phyloP scores from a whole-genome alignment of 1,140 invertebrate species.

The Drosophila azteca region DNA sequence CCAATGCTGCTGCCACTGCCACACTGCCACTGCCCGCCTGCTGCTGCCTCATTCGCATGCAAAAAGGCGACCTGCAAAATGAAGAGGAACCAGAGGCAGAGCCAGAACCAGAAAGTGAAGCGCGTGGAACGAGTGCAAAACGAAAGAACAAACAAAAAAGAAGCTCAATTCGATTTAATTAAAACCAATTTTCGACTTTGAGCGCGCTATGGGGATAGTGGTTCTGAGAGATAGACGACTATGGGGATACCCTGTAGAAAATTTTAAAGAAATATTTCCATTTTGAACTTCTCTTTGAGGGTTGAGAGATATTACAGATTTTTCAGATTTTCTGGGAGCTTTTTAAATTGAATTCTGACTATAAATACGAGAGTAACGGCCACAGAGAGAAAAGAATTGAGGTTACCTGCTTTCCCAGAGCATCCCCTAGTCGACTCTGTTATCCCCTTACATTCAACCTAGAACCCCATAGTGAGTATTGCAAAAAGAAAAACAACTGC shows the following conservation, averaged over 20 bases:
- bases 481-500: slow-evolving; percentile 10
- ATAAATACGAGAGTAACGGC: no score
- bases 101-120: slow-evolving; percentile 21
- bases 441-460: no score
- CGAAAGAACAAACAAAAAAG: slow-evolving; percentile 27
- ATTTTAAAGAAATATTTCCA: no score
- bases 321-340: no score
- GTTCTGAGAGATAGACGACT: no score
- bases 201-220: slow-evolving; percentile 25
- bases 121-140: slow-evolving; percentile 9
- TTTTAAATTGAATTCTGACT: no score
- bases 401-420: no score
- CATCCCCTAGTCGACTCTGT: no score
- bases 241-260: not conserved
- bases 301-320: no score
- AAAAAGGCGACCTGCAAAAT: slow-evolving; percentile 59
- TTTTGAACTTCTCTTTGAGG: no score
- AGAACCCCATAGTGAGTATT: no score
- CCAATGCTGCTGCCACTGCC: slow-evolving; percentile 1
- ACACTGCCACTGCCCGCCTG: not conserved
- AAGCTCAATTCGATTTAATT: slow-evolving; percentile 82
- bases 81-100: slow-evolving; percentile 12
- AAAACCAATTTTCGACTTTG: slow-evolving; percentile 80
- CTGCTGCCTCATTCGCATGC: slow-evolving; percentile 54
- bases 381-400: no score